Percentiles rank a stretch among this genome's conserved stretches.
Evolutionary conservation across 2,113 vertebrate genomes (phyloP).

Genomic region (Castor canadensis): DNA sequence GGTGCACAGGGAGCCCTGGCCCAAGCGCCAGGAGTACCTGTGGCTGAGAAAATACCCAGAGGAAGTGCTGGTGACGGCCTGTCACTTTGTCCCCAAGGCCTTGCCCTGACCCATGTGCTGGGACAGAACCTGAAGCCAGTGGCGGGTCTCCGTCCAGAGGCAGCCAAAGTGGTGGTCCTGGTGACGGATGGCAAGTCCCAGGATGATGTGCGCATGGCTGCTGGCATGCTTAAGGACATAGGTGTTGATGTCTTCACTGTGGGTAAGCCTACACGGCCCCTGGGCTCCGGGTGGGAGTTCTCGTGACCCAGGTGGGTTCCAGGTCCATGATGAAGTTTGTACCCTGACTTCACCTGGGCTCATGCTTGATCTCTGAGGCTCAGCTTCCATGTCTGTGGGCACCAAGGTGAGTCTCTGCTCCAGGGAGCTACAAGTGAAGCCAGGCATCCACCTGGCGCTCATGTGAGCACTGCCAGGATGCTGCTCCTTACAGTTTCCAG

Average conservation of each 20-base stretch:
- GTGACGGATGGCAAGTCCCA: constrained; percentile 97
- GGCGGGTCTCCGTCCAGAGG: constrained; percentile 85
- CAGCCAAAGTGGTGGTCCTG: constrained; percentile 87
- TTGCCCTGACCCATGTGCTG: constrained; percentile 92
- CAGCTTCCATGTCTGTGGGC: not conserved
- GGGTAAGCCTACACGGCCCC: constrained; percentile 84
- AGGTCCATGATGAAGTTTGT: accelerated
- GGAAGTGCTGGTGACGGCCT: accelerated
- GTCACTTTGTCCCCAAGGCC: constrained; percentile 83
- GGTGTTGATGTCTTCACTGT: constrained; percentile 93
- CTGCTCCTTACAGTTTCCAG: not conserved
- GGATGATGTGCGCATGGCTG: constrained; percentile 90
- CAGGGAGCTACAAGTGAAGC: not conserved
- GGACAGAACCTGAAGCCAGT: constrained; percentile 89
- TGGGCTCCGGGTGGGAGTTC: accelerated
- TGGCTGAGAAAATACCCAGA: accelerated
- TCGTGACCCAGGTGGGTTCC: not conserved
- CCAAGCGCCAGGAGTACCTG: not conserved
- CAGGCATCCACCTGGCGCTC: not conserved
- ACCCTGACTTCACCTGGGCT: not conserved
- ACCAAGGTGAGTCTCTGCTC: not conserved
- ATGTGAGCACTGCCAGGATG: too few relatives aligned
- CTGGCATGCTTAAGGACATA: constrained; percentile 87
- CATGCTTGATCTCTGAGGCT: not conserved
- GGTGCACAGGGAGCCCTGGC: not conserved